Evolutionary conservation across 2,797 vertebrate genomes (phyloP), one percentile per base, ranked within the genome.

Genomic region (Sitta carolinensis): DNA sequence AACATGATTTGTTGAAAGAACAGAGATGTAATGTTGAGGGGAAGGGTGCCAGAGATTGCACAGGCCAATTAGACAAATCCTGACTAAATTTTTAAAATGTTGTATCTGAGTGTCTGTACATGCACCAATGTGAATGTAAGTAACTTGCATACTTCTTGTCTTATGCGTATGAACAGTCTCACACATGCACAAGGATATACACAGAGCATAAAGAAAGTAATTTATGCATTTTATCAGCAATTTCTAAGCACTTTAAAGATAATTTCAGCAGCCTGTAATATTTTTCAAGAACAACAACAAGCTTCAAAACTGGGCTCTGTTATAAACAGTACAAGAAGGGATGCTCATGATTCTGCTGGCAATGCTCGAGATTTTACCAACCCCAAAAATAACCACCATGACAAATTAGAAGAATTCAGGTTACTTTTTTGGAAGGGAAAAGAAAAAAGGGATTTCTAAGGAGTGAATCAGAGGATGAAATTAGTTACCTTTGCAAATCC

Each of bases 401-500:
- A 89, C 38, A 73, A 95, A 96, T 92, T 30, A 87, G 51, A 94
- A 89, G 52, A 92, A 95, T 80, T 89, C 84, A 79, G 51, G 72
- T 95, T 91, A 75, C 8, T 9, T 67, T 88, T 95, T 79, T 83
- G 78, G 89, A 91, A 84, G 42, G 70, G 36, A 29, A 69, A 26
- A 81, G 34, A 84, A 45, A 93, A 88, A 91, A 61, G 57, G 8
- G 43, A 79, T 89, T 95, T 95, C 61, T 93, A 85, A 94, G 48
- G 82, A 90, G 74, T 73, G 82, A 96, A 94, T 84, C 75, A 89
- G 80, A 90, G 80, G 83, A 89, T 94, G 85, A 95, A 96, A 94
- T 97, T 94, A 93, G 79, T 88, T 96, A 95, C 86, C 86, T 96
- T 83, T 88, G 67, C 86, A 96, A 90, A 95, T 84, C 82, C n/a